phyloP scores from a whole-genome alignment of 2,797 vertebrate species.

The Eulemur mongoz region DNA sequence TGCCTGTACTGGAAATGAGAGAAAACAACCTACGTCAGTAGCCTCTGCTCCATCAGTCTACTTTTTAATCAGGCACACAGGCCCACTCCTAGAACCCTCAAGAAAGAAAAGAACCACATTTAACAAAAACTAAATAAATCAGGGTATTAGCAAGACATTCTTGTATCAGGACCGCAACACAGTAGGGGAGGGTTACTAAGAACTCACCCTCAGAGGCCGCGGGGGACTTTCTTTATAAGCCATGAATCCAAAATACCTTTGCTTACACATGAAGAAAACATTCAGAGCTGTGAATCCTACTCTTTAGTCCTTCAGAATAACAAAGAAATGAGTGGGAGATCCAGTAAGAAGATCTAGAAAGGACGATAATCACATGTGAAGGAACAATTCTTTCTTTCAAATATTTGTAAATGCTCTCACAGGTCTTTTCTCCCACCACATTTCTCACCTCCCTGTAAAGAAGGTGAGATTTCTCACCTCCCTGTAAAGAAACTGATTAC shows the following conservation, averaged over 20 bases:
- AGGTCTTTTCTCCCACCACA: neutral
- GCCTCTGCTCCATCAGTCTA: neutral
- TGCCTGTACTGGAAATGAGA: neutral
- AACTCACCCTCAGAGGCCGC: neutral
- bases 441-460: neutral
- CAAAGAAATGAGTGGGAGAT: neutral
- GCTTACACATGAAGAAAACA: neutral
- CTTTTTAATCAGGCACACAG: neutral
- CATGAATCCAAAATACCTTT: neutral
- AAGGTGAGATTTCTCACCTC: neutral
- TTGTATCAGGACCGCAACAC: neutral
- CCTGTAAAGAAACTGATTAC: neutral
- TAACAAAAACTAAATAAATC: neutral
- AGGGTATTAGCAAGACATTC: neutral
- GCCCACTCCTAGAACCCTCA: neutral
- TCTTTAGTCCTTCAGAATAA: neutral
- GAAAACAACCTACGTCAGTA: neutral
- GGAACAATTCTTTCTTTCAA: neutral
- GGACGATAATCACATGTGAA: neutral
- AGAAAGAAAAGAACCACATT: neutral
- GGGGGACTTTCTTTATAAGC: neutral
- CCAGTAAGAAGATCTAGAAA: neutral
- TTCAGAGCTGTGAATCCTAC: neutral
- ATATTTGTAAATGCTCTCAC: neutral
- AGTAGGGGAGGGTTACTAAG: neutral